Conservation (phyloP, 2,797 vertebrate genomes). For the Cottoperca gobio region DNA sequence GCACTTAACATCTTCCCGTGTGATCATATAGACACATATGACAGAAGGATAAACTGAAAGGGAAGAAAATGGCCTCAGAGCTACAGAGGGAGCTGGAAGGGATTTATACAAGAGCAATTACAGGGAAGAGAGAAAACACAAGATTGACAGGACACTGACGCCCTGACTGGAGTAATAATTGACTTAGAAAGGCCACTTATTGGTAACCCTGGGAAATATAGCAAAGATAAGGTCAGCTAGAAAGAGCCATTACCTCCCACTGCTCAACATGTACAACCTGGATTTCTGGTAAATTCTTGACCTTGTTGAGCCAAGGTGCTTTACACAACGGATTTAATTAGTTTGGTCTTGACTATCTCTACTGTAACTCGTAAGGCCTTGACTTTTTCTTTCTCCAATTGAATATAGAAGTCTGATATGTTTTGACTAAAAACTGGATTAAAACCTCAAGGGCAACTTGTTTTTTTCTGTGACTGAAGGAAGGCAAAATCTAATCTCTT, state of each 20-base stretch:
- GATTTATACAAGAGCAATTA: conserved; percentile 46
- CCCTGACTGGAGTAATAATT: conserved; percentile 57
- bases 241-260: conserved; percentile 24
- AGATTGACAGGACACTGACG: conserved; percentile 44
- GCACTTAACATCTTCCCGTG: conserved; percentile 3
- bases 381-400: conserved; percentile 7
- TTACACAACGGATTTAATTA: neutral
- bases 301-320: conserved; percentile 12
- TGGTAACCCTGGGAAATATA: conserved; percentile 42
- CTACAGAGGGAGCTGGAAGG: conserved; percentile 26
- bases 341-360: neutral
- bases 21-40: conserved; percentile 2
- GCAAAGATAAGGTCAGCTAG: conserved; percentile 41
- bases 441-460: conserved; percentile 25
- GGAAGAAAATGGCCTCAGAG: conserved; percentile 21
- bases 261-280: conserved; percentile 43
- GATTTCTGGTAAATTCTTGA: conserved; percentile 43
- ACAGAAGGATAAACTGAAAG: conserved; percentile 3
- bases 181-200: conserved; percentile 46
- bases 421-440: neutral
- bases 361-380: neutral
- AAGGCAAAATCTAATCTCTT: conserved; percentile 37
- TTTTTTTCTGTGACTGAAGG: conserved; percentile 7
- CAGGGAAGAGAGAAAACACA: conserved; percentile 27
- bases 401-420: neutral